Base-by-base conservation (phyloP, 2,888 invertebrate genomes). In the Physocephala rufipes region DNA sequence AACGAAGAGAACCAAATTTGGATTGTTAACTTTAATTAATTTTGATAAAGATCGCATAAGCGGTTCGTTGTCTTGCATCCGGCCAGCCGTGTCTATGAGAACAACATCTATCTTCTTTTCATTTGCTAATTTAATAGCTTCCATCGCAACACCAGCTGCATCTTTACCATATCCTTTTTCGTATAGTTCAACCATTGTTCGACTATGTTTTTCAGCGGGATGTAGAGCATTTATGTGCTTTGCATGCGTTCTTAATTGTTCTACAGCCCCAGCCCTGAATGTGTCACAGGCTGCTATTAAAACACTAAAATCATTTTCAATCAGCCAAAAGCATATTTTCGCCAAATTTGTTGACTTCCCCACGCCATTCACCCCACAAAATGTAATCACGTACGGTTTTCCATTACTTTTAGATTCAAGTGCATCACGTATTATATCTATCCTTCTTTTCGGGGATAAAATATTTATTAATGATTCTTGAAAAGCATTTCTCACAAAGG, bases 1-100 rank as follows among this genome's bases (percentile, higher is more conserved):
- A 13, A 99, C 99, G 87, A 99, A 99, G n/a, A 99, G 88, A 1
- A 99, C 98, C 83, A 97, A 88, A 87, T 99, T 99, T 0, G 99
- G 99, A 81, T 96, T 93, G 86, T 99, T 99, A 58, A 99, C 95
- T 86, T 94, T 95, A 81, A 99, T 99, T 76, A 99, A 89, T 89
- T 99, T 99, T 5, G 99, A 94, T 66, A 99, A 88, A 0, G 99
- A 97, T 75, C 97, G 90, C 99, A 99, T 99, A 53, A 99, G 88
- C 0, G 99, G 99, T 84, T 99, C 99, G 86, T 99, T 99, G 87
- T 99, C 99, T 87, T 99, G 99, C 99, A 99, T 99, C 73, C 99
- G 90, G n/a, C 99, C 99, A 49, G 99, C 99, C 0, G 99, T 99
- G 86, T 99, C 99, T 21, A 99, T 91, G n/a, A 99, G 88, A 0